phyloP scores from a whole-genome alignment of 2,888 invertebrate genomes.

The Drosophila siamana region DNA sequence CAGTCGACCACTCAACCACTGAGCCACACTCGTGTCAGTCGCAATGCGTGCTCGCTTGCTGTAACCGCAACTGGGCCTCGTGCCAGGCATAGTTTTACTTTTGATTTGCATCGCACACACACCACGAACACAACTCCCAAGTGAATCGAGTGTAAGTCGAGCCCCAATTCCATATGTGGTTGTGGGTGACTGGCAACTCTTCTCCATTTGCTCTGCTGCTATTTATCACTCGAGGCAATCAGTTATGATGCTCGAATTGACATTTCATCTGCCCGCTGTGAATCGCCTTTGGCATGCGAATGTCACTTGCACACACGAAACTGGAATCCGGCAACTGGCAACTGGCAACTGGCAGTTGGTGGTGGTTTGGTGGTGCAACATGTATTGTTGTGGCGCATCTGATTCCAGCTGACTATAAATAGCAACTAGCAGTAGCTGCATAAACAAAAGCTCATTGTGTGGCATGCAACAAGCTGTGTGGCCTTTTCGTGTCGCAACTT shows the following conservation, averaged over 20 bases:
- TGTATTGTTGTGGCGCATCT: slow-evolving; percentile 27
- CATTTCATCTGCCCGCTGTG: slow-evolving; percentile 13
- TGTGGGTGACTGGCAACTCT: background rate
- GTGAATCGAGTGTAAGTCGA: slow-evolving; percentile 53
- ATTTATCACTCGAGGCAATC: background rate
- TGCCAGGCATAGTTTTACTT: slow-evolving; percentile 55
- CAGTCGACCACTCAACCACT: slow-evolving; percentile 26
- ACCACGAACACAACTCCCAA: slow-evolving; percentile 8
- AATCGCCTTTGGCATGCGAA: slow-evolving; percentile 30
- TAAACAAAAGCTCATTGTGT: slow-evolving; percentile 16
- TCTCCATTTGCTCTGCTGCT: too few relatives aligned
- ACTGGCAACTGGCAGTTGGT: background rate
- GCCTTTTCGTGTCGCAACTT: slow-evolving; percentile 21
- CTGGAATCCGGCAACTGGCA: background rate
- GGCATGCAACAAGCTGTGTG: slow-evolving; percentile 48
- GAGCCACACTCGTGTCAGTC: slow-evolving; percentile 23
- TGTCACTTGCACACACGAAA: slow-evolving; percentile 12
- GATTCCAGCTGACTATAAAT: slow-evolving; percentile 44
- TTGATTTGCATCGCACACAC: slow-evolving; percentile 38
- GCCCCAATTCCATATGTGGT: slow-evolving; percentile 17
- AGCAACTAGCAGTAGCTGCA: slow-evolving; percentile 24
- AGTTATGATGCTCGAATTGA: slow-evolving; percentile 13
- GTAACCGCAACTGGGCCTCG: slow-evolving; percentile 21
- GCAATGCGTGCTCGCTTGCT: background rate
- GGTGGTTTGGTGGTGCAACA: background rate